Conservation (phyloP, 2,113 vertebrate species). For the Clupea harengus region DNA sequence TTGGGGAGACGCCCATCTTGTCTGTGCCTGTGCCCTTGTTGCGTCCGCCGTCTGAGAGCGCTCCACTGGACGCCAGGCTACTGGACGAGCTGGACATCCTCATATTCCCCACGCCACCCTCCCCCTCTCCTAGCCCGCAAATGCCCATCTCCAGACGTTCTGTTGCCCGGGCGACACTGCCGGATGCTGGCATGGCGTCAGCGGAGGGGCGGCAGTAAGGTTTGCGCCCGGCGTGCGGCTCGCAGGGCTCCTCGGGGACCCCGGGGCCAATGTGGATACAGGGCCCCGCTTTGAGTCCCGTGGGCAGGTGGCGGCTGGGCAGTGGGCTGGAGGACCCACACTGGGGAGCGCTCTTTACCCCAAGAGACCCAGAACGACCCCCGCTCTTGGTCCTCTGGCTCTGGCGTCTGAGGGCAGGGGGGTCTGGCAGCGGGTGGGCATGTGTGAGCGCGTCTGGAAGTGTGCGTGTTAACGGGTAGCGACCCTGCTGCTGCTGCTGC, state of each 20-base stretch:
- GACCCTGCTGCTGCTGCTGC: conserved; percentile 70
- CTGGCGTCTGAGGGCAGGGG: conserved; percentile 63
- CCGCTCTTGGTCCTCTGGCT: conserved; percentile 84
- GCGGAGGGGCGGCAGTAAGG: conserved; percentile 42
- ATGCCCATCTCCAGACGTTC: conserved; percentile 33
- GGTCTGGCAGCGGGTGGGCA: background rate
- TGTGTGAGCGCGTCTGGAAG: conserved; percentile 71
- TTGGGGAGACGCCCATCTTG: conserved; percentile 50
- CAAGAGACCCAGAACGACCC: conserved; percentile 81
- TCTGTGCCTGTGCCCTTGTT: conserved; percentile 67
- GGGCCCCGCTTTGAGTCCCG: conserved; percentile 62
- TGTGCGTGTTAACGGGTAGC: conserved; percentile 71
- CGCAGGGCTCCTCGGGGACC: conserved; percentile 30
- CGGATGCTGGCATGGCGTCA: background rate
- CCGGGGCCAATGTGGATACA: conserved; percentile 64
- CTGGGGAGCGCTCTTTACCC: conserved; percentile 69
- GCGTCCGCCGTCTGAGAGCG: conserved; percentile 74
- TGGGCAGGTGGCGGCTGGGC: conserved; percentile 67
- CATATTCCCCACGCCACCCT: conserved; percentile 68
- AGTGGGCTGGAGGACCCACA: conserved; percentile 81
- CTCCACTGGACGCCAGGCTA: conserved; percentile 79
- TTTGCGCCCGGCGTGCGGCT: conserved; percentile 35
- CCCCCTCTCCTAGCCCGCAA: conserved; percentile 56
- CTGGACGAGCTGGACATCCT: conserved; percentile 78
- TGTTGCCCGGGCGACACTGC: background rate